Evolutionary conservation across 2,113 vertebrate species (phyloP), one percentile per base, ranked within the genome.

Genomic region (Rhinolophus ferrumequinum): DNA sequence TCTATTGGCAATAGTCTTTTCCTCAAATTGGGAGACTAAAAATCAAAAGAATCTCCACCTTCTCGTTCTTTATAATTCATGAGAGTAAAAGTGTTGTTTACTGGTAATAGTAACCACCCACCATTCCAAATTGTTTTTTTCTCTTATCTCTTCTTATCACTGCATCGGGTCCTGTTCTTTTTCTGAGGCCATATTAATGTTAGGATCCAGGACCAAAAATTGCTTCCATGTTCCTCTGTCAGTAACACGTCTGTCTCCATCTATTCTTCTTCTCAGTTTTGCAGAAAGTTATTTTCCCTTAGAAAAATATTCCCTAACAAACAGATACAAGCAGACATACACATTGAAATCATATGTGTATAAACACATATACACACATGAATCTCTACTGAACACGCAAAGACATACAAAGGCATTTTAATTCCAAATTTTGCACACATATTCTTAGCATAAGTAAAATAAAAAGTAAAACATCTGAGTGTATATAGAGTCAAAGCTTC

Each of bases 131-230:
- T 84, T 90, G 24, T 58, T 86, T 52, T 77, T 12, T 80, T 92
- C 16, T 86, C 69, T 94, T 85, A 52, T n/a, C 18, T 54, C 11
- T 69, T 64, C 44, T 73, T 89, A 24, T 60, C 72, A 58, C 5
- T 84, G 5, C 5, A 52, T 94, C 33, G 70, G 52, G 94, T 90
- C 66, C 41, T 93, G 26, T 90, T 67, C 14, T 79, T 80, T 94
- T 62, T 83, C 76, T 41, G 56, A 90, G 33, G 24, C 11, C 15
- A 35, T 38, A 22, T 1, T 54, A 50, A 47, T 88, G 64, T 88
- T 88, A 54, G 28, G 21, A 56, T 35, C 30, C 30, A 54, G 50
- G 30, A 64, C 38, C n/a, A 83, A 73, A 83, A n/a, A 30, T 6
- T 86, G 69, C 7, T 38, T 90, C 83, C 33, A 14, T 67, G 7